Base-by-base conservation (phyloP, 2,797 vertebrate species). In the Propithecus deckenii region DNA sequence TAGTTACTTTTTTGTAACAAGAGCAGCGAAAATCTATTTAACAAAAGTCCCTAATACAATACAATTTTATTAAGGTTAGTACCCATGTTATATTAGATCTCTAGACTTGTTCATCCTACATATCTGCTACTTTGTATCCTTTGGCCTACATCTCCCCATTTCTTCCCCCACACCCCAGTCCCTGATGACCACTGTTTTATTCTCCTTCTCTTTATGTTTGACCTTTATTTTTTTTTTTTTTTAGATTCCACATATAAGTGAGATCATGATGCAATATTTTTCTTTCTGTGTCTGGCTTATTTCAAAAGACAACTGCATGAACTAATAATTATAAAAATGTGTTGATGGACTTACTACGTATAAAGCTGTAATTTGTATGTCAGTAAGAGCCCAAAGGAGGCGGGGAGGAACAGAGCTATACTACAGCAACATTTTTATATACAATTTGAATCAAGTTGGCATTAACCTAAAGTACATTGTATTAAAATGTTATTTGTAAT, bases 281-380 rank as follows among this genome's bases (percentile, higher is more conserved):
- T 89, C 17, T 71, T 89, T 86, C 67, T 86, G 86, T 86, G 65
- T 86, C 91, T 93, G 86, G 65, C 69, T 96, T 93, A 90, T 75
- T 96, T 96, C 78, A 91, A 86, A 97, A 93, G 89, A 93, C 52
- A 91, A 86, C n/a, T 72, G 46, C 46, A 65, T 50, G 50, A 43
- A 83, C 55, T 71, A 85, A 43, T 83, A 95, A 96, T 96, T 91
- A 84, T 32, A 78, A 96, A 89, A 86, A 48, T 95, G 57, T 89
- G 71, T 84, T 96, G 55, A 79, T 84, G 63, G 32, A 80, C 59
- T 91, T 86, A 92, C 61, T 95, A 59, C 72, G 28, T 74, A 93
- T 72, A 94, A 89, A 94, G 43, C 71, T 55, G 41, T 84, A 89
- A 96, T 94, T 75, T 94, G 22, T 65, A 86, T 91, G 50, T 90